A percentile compares a stretch with the other conserved stretches of the same genome.
phyloP scores from a whole-genome alignment of 2,888 invertebrate genomes.

The Eristalis arbustorum region DNA sequence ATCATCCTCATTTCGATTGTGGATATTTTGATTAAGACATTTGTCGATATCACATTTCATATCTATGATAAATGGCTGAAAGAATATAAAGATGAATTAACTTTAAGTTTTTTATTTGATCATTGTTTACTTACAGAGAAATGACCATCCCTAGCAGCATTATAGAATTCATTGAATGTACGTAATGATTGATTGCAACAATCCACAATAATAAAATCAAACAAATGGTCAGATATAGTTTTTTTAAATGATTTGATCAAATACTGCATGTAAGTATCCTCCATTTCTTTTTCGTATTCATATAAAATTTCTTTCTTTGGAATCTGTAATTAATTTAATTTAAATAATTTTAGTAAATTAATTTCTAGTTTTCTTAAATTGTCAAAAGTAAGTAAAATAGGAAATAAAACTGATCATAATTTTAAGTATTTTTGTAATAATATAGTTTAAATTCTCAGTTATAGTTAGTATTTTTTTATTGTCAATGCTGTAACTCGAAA shows the following conservation, averaged over 20 bases:
- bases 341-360: background rate
- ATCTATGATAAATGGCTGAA: constrained; percentile 94
- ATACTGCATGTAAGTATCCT: constrained; percentile 89
- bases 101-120: background rate
- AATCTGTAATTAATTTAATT: constrained; percentile 76
- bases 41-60: constrained; percentile 89
- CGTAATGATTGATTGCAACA: constrained; percentile 91
- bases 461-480: too few relatives aligned
- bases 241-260: constrained; percentile 94
- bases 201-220: constrained; percentile 95
- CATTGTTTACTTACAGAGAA: constrained; percentile 76
- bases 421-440: too few relatives aligned
- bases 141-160: constrained; percentile 85
- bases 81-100: background rate
- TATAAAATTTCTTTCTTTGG: constrained; percentile 82
- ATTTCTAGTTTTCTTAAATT: background rate
- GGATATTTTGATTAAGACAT: constrained; percentile 92
- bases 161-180: constrained; percentile 93
- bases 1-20: constrained; percentile 89
- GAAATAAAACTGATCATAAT: background rate
- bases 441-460: too few relatives aligned
- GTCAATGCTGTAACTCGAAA: too few relatives aligned
- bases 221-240: constrained; percentile 93
- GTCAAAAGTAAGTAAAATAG: background rate
- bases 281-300: constrained; percentile 93